Evolutionary conservation across 30 jellyfish, hydroid and myxozoan genomes (phyloP), one percentile per base, ranked within the genome.

Genomic region (Turritopsis rubra): DNA sequence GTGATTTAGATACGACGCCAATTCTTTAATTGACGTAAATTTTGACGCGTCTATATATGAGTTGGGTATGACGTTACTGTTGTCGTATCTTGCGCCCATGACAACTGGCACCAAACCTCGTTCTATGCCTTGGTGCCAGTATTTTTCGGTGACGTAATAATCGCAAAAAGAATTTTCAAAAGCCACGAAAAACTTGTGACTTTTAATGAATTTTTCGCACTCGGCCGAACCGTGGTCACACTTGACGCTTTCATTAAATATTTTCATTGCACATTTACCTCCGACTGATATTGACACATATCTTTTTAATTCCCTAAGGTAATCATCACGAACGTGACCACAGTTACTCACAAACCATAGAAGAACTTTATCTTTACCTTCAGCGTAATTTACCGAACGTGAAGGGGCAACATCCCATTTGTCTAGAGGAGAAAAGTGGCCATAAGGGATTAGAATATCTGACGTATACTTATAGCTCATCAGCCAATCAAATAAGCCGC

Each of bases 301-400:
- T 20, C 30, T 73, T 23, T 88, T 75, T 71, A 88, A 73, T 27
- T 88, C 79, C 73, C 28, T 3, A 1, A 77, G 80, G 27, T 29
- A 78, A 22, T 65, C 54, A 26, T 88, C 93, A 21, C 96, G 81
- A 54, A 22, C n/a, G 24, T 29, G 79, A 8, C 93, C 93, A 78
- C 96, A 88, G 60, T 88, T 81, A 23, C 90, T 79, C 28, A 83
- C 88, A 17, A 83, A 79, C 96, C 96, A 88, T n/a, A 76, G 25
- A 8, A 66, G 92, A 19, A 85, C 25, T 29, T 76, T 65, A 65
- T 76, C 84, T 29, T 81, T 87, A 19, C 75, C 87, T 65, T 71
- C 76, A 8, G 90, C 90, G 75, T 87, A 81, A 72, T 87, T 71
- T 1, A 53, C 74, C 16, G n/a, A n/a, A 28, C 54, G 20, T n/a